phyloP scores from a whole-genome alignment of 2,113 vertebrate species.

The Neopipo cinnamomea region DNA sequence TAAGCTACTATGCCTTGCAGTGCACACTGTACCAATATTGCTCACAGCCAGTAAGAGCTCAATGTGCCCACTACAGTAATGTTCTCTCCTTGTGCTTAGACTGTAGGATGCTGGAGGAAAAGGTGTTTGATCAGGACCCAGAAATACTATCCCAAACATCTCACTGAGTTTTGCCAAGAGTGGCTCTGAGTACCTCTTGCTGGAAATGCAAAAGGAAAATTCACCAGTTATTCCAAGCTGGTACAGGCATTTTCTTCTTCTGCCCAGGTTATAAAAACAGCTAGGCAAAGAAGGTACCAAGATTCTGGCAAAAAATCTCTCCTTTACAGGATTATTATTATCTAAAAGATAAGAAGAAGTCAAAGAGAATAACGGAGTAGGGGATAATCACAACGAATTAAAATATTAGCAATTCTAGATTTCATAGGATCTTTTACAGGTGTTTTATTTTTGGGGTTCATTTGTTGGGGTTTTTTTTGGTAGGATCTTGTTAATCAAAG shows the following conservation, averaged over 20 bases:
- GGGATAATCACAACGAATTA: neutral
- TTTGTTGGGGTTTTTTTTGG: neutral
- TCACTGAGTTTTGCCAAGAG: neutral
- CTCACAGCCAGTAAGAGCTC: neutral
- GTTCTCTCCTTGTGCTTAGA: neutral
- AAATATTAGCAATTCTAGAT: neutral
- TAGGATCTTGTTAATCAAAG: neutral
- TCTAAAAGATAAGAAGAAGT: neutral
- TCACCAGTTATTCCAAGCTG: neutral
- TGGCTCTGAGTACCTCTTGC: neutral
- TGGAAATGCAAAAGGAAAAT: neutral
- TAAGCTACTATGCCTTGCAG: neutral
- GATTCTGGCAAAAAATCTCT: neutral
- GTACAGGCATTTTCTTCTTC: neutral
- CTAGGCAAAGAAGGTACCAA: neutral
- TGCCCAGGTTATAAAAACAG: neutral
- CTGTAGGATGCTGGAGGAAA: neutral
- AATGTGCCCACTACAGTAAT: neutral
- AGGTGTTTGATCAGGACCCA: neutral
- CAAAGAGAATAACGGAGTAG: neutral
- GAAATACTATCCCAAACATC: neutral
- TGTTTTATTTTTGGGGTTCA: neutral
- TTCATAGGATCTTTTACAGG: neutral
- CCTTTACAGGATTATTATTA: neutral
- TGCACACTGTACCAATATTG: neutral